These are phyloP conservation scores for Eumacrocentrus americanus DNA, from an alignment of 2,888 invertebrate genomes.

Conservation along the genomic window DNA sequence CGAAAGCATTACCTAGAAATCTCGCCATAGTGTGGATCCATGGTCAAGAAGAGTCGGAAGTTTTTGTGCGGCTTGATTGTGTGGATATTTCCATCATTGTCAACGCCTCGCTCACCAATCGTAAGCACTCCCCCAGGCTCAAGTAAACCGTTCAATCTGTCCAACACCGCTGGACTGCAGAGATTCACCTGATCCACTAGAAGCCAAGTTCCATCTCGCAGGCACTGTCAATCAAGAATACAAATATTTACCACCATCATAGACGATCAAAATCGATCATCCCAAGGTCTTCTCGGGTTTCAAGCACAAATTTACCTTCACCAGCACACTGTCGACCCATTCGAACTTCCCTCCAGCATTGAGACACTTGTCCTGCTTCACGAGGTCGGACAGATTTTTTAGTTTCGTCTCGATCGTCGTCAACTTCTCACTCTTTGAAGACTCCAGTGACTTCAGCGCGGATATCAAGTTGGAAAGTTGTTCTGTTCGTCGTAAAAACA, in stretches of 20 bases:
- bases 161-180: constrained; percentile 94
- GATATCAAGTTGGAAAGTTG: constrained; percentile 54
- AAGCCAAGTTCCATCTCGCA: constrained; percentile 83
- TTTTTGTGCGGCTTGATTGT: constrained; percentile 83
- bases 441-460: constrained; percentile 43
- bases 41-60: constrained; percentile 92
- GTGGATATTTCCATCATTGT: constrained; percentile 71
- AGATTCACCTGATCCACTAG: constrained; percentile 92
- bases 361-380: constrained; percentile 67
- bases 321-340: constrained; percentile 88
- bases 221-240: constrained; percentile 64
- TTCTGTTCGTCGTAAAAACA: constrained; percentile 60
- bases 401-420: constrained; percentile 57
- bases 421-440: constrained; percentile 39
- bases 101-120: constrained; percentile 90
- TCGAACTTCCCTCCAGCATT: constrained; percentile 90
- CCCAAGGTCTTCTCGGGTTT: background rate
- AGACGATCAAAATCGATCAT: background rate
- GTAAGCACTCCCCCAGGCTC: constrained; percentile 90
- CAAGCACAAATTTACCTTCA: constrained; percentile 67
- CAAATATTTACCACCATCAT: background rate
- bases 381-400: constrained; percentile 59
- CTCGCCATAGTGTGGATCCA: constrained; percentile 95
- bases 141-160: constrained; percentile 92
- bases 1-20: constrained; percentile 75